Evolutionary conservation across 1,140 invertebrate genomes (phyloP), one percentile per base, ranked within the genome.

Genomic region (Drosophila simulans): DNA sequence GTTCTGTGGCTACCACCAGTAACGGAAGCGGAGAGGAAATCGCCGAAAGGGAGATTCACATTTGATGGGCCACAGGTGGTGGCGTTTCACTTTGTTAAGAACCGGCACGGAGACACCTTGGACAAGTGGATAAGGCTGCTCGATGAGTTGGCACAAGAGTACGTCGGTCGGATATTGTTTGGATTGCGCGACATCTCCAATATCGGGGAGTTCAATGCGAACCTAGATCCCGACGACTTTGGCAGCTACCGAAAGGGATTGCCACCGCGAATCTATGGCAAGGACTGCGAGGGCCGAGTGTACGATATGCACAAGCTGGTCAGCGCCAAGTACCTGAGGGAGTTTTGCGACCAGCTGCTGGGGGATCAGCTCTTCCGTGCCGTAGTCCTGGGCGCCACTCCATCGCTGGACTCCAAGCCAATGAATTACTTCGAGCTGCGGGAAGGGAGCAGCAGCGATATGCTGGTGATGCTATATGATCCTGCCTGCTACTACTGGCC

Each of bases 251-350:
- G 74, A 0, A 48, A 57, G 3, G 42, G 57, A 17, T 13, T 78
- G 8, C 69, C 80, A 0, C 80, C 80, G 13, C 51, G 58, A 5
- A 43, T 83, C 42, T 78, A 46, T 31, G 79, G 56, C 25, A 34
- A 55, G 46, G 79, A 81, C 17, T 10, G 11, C 1, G 25, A 55
- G n/a, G 48, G 55, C 0, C 46, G 25, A 8, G 39, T 62, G 8
- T 82, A 82, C 42, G 40, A 53, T 7, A 82, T 82, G 73, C 69
- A 82, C 39, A 82, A 74, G 69, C 27, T 84, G 7, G 60, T 79
- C 13, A 75, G 5, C 42, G 43, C 75, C 17, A 84, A 64, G 22
- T 65, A 83, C 39, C 5, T 82, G 2, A 78, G 31, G 15, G 56
- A 83, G 20, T 82, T 82, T 34, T 78, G 74, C 15, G 80, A 82